A percentile compares a stretch with the other conserved stretches of the same genome.
Evolutionary conservation across 2,797 vertebrate species (phyloP).

Genomic region (Coendou prehensilis): DNA sequence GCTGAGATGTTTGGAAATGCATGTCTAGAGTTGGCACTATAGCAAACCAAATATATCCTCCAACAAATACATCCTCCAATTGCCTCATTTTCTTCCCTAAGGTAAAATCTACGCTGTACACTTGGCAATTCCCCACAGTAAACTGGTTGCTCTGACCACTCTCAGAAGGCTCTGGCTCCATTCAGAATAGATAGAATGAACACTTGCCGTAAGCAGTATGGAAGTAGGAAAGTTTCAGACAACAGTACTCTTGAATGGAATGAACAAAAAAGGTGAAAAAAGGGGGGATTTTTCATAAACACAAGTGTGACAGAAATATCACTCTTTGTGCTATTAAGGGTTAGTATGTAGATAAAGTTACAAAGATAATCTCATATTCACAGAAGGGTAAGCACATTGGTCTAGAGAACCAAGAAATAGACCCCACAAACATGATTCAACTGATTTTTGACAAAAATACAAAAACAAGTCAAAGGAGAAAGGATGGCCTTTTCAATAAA

Average conservation of each 20-base stretch:
- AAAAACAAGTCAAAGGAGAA: background rate
- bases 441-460: background rate
- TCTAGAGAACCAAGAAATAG: constrained; percentile 1
- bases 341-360: constrained; percentile 31
- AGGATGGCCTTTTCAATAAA: background rate
- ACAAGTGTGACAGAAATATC: background rate
- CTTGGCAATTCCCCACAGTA: constrained; percentile 12
- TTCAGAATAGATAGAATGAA: constrained; percentile 52
- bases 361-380: background rate
- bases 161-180: background rate
- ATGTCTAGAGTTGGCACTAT: constrained; percentile 46
- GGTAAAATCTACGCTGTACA: constrained; percentile 59
- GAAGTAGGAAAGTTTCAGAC: background rate
- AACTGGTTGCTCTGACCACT: background rate
- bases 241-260: constrained; percentile 31
- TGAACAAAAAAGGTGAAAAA: background rate
- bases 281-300: background rate
- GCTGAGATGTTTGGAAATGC: background rate
- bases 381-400: background rate
- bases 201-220: background rate
- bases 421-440: background rate
- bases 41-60: constrained; percentile 61
- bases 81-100: constrained; percentile 54
- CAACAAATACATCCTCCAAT: constrained; percentile 1
- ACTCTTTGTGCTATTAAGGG: background rate